Evolutionary conservation across 2,113 vertebrate species (phyloP).

Genomic region (Corythaeola cristata): DNA sequence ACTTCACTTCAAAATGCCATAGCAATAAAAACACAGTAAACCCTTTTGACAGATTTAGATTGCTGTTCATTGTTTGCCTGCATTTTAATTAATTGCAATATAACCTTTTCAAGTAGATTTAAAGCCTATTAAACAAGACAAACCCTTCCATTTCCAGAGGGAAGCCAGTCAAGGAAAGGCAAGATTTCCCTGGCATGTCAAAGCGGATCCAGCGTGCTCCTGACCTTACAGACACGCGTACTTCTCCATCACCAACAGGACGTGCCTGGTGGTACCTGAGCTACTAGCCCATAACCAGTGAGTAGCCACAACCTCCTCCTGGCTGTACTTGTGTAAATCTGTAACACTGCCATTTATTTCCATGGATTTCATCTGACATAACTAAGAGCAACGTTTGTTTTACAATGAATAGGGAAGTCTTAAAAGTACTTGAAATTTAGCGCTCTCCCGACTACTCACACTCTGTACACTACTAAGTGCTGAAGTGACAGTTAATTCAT

Average conservation of each 20-base stretch:
- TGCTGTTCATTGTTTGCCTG: not conserved
- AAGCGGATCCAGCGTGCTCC: not conserved
- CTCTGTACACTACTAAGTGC: not conserved
- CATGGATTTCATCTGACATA: not conserved
- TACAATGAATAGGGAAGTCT: not conserved
- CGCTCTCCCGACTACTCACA: accelerated
- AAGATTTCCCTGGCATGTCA: not conserved
- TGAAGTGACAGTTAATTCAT: accelerated
- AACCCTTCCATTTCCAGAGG: not conserved
- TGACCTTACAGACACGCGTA: not conserved
- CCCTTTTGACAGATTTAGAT: not conserved
- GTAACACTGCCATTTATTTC: not conserved
- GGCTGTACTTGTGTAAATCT: too few relatives aligned
- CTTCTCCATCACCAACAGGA: not conserved
- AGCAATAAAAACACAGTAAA: not conserved
- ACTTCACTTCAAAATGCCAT: not conserved
- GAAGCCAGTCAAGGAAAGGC: not conserved
- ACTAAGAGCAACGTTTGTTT: not conserved
- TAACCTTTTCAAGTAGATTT: not conserved
- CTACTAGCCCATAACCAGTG: not conserved
- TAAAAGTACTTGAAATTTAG: not conserved
- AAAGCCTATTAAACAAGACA: not conserved
- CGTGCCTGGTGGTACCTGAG: not conserved
- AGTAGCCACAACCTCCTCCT: not conserved
- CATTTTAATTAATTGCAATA: not conserved